Base-by-base conservation (phyloP, 2,888 invertebrate genomes). In the Biston betularia region DNA sequence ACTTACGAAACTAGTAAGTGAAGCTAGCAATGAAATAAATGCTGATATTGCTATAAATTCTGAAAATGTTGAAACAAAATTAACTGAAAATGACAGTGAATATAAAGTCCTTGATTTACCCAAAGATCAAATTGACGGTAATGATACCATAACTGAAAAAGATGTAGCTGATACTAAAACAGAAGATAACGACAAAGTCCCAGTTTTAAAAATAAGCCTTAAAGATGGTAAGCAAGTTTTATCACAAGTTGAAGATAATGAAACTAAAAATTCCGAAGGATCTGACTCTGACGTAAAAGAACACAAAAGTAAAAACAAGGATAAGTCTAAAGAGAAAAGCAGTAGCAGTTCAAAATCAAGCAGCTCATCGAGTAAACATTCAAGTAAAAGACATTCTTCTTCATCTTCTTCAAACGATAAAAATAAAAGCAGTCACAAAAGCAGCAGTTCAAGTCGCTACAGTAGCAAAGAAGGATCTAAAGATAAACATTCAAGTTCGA, bases 221-320 rank as follows among this genome's bases (percentile, higher is more conserved):
- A 96, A 96, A 81, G 96, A 97, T 89, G 96, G 96, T 14, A 96
- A 96, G 87, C 96, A 96, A 86, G 94, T 96, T 54, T 89, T 96
- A 79, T 94, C 95, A 8, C 95, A 95, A 88, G 92, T 95, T 70
- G 94, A 90, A 72, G 91, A 90, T 68, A 83, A 68, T 69, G 88
- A 86, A 71, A 82, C 72, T 72, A 87, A 88, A 77, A 80, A 81
- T 65, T 83, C 83, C 46, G 88, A 88, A 62, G 82, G 79, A 45
- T 87, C 87, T 72, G 86, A 88, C 60, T 83, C 84, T 49, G 89
- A 86, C 79, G 68, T 79, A 14, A 89, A 90, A 75, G 88, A 89
- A 49, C 89, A 82, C 67, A 90, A 82, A 77, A 84, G 72, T 74
- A 89, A 77, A 82, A 93, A 83, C 78, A 92, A 86, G 84, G 92